phyloP scores from a whole-genome alignment of 1,140 invertebrate genomes.

The Drosophila lacertosa region DNA sequence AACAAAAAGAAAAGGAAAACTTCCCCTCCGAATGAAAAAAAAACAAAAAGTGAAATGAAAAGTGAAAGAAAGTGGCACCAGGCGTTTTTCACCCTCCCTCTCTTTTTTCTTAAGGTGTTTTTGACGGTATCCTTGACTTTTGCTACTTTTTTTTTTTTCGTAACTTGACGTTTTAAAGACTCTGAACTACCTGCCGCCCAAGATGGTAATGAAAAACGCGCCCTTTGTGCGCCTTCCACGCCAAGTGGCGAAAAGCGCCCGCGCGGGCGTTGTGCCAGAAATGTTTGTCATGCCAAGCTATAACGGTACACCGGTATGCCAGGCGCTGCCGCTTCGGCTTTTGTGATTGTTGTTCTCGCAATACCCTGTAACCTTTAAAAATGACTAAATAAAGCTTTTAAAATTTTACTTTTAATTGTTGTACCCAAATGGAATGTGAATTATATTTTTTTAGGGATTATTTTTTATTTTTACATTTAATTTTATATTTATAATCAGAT shows the following conservation, averaged over 20 bases:
- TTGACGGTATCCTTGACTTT: conserved; percentile 78
- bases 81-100: conserved; percentile 44
- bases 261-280: conserved; percentile 74
- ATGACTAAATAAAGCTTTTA: neutral
- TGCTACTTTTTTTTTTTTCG: conserved; percentile 74
- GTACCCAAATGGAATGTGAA: too few relatives aligned
- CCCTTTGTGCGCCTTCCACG: conserved; percentile 71
- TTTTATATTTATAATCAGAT: too few relatives aligned
- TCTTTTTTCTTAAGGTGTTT: conserved; percentile 8
- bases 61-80: conserved; percentile 70
- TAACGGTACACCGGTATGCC: conserved; percentile 41
- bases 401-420: too few relatives aligned
- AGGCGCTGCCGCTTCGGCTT: too few relatives aligned
- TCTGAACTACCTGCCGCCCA: conserved; percentile 20
- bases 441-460: too few relatives aligned
- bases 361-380: conserved; percentile 29
- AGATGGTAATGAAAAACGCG: conserved; percentile 78
- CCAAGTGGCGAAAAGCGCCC: conserved; percentile 51
- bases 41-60: conserved; percentile 62
- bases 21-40: too few relatives aligned
- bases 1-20: too few relatives aligned
- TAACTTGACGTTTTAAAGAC: conserved; percentile 65
- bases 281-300: conserved; percentile 68
- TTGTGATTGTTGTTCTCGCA: conserved; percentile 30
- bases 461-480: too few relatives aligned